These are phyloP conservation scores for Pantala flavescens DNA, from an alignment of 1,140 invertebrate species.

Conservation along the genomic window DNA sequence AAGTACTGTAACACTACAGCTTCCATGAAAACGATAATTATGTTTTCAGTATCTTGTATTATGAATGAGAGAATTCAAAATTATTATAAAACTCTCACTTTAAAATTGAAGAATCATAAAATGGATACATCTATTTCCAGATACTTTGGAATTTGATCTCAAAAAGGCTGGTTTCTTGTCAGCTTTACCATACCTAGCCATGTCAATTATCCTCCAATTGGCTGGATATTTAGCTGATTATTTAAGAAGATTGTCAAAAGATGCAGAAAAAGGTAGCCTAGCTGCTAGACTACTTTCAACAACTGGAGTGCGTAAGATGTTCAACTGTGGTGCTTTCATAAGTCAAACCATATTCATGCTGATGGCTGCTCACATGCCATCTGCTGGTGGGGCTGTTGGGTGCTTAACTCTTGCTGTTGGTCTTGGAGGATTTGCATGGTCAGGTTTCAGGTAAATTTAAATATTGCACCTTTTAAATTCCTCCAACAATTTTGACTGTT, in stretches of 20 bases:
- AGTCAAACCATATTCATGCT: constrained; percentile 78
- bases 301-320: constrained; percentile 49
- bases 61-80: too few relatives aligned
- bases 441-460: constrained; percentile 61
- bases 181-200: constrained; percentile 74
- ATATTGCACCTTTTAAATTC: too few relatives aligned
- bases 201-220: constrained; percentile 66
- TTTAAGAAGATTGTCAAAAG: constrained; percentile 37
- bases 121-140: constrained; percentile 35
- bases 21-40: too few relatives aligned
- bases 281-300: constrained; percentile 1
- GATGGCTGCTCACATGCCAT: constrained; percentile 54
- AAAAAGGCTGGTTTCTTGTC: constrained; percentile 68
- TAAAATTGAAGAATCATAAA: background rate
- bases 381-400: constrained; percentile 52
- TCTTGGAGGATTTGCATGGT: constrained; percentile 78
- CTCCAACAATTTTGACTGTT: too few relatives aligned
- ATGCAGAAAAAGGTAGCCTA: background rate
- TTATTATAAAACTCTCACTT: too few relatives aligned
- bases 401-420: constrained; percentile 78
- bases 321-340: constrained; percentile 68
- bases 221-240: constrained; percentile 74
- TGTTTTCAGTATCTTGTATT: too few relatives aligned
- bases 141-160: constrained; percentile 58
- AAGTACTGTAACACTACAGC: too few relatives aligned